These are phyloP conservation scores for Okamejei kenojei DNA, from an alignment of 2,797 vertebrate species.

Conservation along the genomic window DNA sequence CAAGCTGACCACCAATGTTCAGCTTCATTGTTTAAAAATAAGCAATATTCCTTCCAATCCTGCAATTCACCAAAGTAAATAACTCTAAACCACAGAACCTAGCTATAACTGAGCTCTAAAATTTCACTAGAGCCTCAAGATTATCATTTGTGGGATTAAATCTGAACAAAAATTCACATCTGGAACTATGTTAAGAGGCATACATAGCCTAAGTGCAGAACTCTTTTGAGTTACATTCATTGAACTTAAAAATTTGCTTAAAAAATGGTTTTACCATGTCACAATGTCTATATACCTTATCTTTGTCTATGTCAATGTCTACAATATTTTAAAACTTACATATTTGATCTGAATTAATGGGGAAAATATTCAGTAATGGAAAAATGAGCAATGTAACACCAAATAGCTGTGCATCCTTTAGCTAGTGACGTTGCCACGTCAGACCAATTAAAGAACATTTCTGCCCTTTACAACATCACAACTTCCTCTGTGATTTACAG, in stretches of 20 bases:
- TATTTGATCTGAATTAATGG: background rate
- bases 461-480: background rate
- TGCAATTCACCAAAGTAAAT: background rate
- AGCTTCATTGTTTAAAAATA: background rate
- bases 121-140: background rate
- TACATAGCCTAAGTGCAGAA: background rate
- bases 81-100: background rate
- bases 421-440: background rate
- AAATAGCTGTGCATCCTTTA: background rate
- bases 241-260: background rate
- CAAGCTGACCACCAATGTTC: background rate
- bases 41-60: background rate
- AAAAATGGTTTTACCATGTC: background rate
- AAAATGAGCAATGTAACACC: background rate
- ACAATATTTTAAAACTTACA: background rate
- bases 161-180: background rate
- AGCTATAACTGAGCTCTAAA: background rate
- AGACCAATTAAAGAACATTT: background rate
- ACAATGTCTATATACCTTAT: background rate
- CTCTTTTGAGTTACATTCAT: background rate
- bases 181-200: background rate
- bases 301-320: background rate
- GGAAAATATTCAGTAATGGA: background rate
- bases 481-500: background rate
- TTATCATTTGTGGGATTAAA: background rate